phyloP scores from a whole-genome alignment of 2,113 vertebrate species.

The Pteropus alecto region DNA sequence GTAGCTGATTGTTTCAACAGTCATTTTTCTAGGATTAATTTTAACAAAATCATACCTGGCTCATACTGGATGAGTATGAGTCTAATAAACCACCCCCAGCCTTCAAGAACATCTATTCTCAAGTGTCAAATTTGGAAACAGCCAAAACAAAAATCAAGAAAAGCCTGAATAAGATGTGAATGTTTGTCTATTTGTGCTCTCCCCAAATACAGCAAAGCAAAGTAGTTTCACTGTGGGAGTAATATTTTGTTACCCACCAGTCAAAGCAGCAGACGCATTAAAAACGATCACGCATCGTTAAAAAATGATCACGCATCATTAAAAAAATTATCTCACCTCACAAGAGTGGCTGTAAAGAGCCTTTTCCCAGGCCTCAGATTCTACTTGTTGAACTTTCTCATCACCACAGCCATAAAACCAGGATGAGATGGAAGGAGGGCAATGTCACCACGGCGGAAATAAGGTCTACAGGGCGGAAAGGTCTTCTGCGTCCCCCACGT shows the following conservation, averaged over 20 bases:
- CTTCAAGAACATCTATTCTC: conserved; percentile 16
- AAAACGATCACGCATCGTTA: neutral
- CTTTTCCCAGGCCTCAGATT: neutral
- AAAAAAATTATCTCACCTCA: neutral
- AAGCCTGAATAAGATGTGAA: neutral
- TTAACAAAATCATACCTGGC: neutral
- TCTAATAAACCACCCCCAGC: neutral
- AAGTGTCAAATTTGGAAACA: neutral
- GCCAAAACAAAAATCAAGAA: conserved; percentile 18
- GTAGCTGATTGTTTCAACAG: neutral
- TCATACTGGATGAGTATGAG: neutral
- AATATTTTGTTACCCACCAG: neutral
- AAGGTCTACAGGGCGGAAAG: neutral
- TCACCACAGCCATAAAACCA: neutral
- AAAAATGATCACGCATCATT: neutral
- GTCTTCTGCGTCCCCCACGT: neutral
- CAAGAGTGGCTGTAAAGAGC: neutral
- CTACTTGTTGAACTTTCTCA: neutral
- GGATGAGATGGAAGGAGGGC: neutral
- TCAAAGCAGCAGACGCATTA: neutral
- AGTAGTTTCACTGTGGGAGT: neutral
- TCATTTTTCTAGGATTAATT: neutral
- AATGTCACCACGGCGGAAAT: neutral
- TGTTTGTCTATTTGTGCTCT: neutral
- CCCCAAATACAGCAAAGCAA: neutral